Base-by-base conservation (phyloP, 2,888 invertebrate species). In the Linyphia triangularis region DNA sequence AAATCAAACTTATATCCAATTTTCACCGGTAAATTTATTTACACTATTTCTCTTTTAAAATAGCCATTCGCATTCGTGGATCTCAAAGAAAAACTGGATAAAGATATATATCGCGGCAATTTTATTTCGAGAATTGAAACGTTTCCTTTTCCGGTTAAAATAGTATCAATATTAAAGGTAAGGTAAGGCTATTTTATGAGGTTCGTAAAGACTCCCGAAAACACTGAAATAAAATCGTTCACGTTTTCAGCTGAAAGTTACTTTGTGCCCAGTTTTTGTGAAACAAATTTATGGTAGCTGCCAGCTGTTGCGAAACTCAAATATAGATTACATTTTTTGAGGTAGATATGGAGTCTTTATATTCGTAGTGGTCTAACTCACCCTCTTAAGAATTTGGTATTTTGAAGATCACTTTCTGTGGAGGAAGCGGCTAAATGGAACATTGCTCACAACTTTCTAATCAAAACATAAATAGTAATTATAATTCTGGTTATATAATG, bases 241-340 rank as follows among this genome's bases (percentile, higher is more conserved):
- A 16, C 43, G 16, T 70, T 59, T 78, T 70, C 43, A 37, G n/a
- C 28, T 37, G 51, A 81, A 88, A 75, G 67, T 73, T 59, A 51
- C 67, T 67, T 63, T 57, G 13, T 24, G 43, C 13, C 78, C 63
- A n/a, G 65, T 88, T 86, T 81, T 63, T 73, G 67, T 86, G 65
- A 88, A 69, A 67, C 73, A 67, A 88, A 88, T 88, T 81, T 88
- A 73, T 69, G 75, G 59, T 26, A 24, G 28, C 57, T 24, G 65
- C 65, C 75, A 81, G 86, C 81, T 81, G 86, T 73, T 86, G 72
- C 79, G 59, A 78, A 86, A 86, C 24, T 86, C 37, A 61, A 65
- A 40, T 79, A 86, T 79, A 79, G 79, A 79, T 72, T 86, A 33
- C 63, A 79, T 79, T 65, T 73, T 81, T 63, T 33, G 65, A 57